These are phyloP conservation scores for Tapera naevia DNA, from an alignment of 2,797 vertebrate genomes.

Conservation along the genomic window DNA sequence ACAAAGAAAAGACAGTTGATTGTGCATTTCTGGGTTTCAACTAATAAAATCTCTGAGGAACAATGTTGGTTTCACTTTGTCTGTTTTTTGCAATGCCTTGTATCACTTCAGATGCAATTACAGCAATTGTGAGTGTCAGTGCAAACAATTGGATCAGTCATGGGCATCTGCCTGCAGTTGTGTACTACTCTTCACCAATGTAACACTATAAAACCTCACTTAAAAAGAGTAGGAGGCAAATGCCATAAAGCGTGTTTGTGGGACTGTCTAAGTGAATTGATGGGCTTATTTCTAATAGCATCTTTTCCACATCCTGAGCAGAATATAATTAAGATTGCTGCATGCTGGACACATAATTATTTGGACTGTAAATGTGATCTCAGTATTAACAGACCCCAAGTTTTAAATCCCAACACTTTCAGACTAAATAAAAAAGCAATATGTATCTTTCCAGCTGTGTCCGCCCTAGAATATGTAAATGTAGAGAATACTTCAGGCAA, in stretches of 20 bases:
- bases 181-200: conserved; percentile 63
- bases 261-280: conserved; percentile 55
- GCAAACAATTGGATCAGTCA: conserved; percentile 66
- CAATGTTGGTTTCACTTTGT: conserved; percentile 56
- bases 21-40: conserved; percentile 27
- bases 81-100: conserved; percentile 49
- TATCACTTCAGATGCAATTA: conserved; percentile 59
- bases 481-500: conserved; percentile 37
- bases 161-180: conserved; percentile 67
- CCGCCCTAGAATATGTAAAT: conserved; percentile 6
- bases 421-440: not conserved
- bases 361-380: conserved; percentile 28
- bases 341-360: conserved; percentile 50
- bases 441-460: not conserved
- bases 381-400: not conserved
- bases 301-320: conserved; percentile 63
- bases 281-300: conserved; percentile 68
- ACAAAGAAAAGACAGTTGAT: not conserved
- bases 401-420: conserved; percentile 11
- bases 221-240: conserved; percentile 55
- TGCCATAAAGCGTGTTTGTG: conserved; percentile 62
- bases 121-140: conserved; percentile 62
- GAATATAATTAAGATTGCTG: conserved; percentile 64
- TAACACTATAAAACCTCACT: conserved; percentile 62
- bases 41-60: conserved; percentile 63